Evolutionary conservation across 2,797 vertebrate genomes (phyloP), one percentile per base, ranked within the genome.

Genomic region (Anabacerthia variegaticeps): DNA sequence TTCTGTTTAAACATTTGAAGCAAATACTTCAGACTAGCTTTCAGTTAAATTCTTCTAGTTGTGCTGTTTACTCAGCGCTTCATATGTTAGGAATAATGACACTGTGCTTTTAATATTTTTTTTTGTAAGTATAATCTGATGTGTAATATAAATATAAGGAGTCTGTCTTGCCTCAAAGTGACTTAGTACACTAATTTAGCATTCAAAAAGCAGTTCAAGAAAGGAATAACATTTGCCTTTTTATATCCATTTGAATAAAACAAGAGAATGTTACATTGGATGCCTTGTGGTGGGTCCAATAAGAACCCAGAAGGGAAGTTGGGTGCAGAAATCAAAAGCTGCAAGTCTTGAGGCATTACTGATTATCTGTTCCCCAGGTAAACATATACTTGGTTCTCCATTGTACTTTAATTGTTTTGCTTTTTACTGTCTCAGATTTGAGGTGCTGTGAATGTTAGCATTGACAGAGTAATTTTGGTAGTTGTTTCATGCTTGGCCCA

Each of bases 91-190:
- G 54, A 66, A n/a, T 89, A 90, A 86, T 94, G 77, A 85, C 78
- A 90, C 37, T 72, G 52, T 89, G 77, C 74, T 97, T 97, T 96
- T 91, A 94, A 94, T 62, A 68, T 85, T 37, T 65, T 88, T 26
- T 51, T 80, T 80, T 56, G 69, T 91, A 88, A 83, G 62, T 81
- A 30, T 54, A 84, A 52, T 85, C 87, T 87, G 84, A 93, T 92
- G 72, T 78, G 32, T 89, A 95, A 78, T 77, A 66, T 97, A 98
- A 97, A 97, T 95, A 96, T 13, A 79, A 28, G 77, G 83, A 89
- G 52, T 94, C 97, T 97, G 97, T 92, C 92, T 96, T 96, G 69
- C 54, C 20, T 97, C 94, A 90, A 17, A 59, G 37, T 87, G 58
- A 62, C 76, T 92, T 93, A 88, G 97, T 92, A 84, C 48, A 61